A percentile compares a stretch with the other conserved stretches of the same genome.
These are phyloP conservation scores for Chaetogeoica ovagalla DNA, from an alignment of 2,888 invertebrate species.

Conservation along the genomic window DNA sequence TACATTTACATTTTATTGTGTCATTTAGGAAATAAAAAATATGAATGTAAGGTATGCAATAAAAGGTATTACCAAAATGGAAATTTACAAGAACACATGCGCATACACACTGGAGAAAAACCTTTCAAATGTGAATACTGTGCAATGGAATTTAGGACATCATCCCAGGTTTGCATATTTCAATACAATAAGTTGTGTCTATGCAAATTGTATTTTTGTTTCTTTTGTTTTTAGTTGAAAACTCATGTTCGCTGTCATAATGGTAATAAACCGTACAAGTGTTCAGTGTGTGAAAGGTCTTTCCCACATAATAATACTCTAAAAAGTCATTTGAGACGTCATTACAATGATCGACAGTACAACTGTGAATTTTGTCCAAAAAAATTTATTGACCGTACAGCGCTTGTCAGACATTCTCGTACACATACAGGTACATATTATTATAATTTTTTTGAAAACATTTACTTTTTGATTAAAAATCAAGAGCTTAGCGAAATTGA, in stretches of 20 bases:
- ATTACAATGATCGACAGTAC: constrained; percentile 35
- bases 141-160: constrained; percentile 35
- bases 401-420: constrained; percentile 40
- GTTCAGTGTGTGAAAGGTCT: constrained; percentile 25
- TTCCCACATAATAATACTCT: constrained; percentile 35
- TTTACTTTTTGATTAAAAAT: neutral
- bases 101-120: constrained; percentile 46
- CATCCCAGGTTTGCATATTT: constrained; percentile 25
- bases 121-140: constrained; percentile 38
- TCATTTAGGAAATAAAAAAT: constrained; percentile 38
- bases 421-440: constrained; percentile 39
- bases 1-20: neutral
- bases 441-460: neutral
- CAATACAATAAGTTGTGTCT: neutral
- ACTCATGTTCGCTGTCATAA: constrained; percentile 41
- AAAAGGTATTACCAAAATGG: constrained; percentile 47
- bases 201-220: neutral
- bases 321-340: constrained; percentile 42
- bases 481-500: neutral
- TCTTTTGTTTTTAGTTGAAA: constrained; percentile 20
- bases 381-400: constrained; percentile 38
- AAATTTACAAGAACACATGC: constrained; percentile 42
- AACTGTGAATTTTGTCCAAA: constrained; percentile 46
- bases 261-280: constrained; percentile 43
- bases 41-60: constrained; percentile 33